phyloP scores from a whole-genome alignment of 1,140 invertebrate genomes.

The Lysiphlebus fabarum region DNA sequence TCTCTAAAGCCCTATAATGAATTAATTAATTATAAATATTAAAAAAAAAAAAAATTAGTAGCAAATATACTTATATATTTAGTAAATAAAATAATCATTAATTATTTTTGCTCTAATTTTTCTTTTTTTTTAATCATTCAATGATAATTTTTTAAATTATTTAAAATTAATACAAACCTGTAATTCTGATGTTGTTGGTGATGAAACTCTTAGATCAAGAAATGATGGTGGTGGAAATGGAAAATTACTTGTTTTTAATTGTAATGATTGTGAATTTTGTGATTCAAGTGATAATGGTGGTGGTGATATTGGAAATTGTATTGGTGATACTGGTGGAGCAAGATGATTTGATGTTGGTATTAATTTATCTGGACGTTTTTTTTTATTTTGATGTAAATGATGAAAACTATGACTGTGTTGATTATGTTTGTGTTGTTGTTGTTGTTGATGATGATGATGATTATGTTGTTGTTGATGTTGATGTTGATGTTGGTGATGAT shows the following conservation, averaged over 20 bases:
- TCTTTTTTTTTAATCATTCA: background rate
- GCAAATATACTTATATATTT: no score
- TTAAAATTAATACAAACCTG: conserved; percentile 45
- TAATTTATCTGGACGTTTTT: conserved; percentile 14
- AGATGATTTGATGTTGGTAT: conserved; percentile 19
- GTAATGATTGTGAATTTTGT: conserved; percentile 36
- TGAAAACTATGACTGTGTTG: conserved; percentile 21
- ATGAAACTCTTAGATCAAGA: conserved; percentile 48
- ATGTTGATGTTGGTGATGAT: conserved; percentile 33
- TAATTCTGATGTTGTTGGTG: conserved; percentile 48
- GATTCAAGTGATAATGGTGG: conserved; percentile 48
- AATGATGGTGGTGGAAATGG: conserved; percentile 50
- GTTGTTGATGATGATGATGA: conserved; percentile 29
- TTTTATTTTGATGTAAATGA: conserved; percentile 32
- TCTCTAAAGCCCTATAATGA: no score
- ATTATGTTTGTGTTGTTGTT: conserved; percentile 18
- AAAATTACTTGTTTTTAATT: conserved; percentile 30
- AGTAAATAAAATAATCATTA: no score
- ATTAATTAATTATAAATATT: no score
- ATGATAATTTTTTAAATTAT: background rate
- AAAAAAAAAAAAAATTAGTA: no score
- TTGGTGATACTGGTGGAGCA: conserved; percentile 44
- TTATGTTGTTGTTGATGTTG: conserved; percentile 21
- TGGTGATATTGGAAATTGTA: conserved; percentile 49
- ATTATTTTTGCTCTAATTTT: background rate